Base-by-base conservation (phyloP, 35 echinoderm and acorn worm species). In the Anneissia japonica region DNA sequence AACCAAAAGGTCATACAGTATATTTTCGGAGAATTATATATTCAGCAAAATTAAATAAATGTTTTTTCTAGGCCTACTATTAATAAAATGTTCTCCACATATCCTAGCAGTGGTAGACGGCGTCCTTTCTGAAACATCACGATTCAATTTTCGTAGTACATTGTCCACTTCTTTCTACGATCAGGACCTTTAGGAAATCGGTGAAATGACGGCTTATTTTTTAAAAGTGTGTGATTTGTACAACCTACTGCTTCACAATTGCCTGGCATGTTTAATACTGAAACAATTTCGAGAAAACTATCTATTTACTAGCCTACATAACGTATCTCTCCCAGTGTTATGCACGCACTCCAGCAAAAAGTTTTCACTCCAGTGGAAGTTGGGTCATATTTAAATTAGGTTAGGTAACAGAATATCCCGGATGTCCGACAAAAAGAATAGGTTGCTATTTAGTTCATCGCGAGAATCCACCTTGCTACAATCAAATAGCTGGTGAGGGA, bases 171-270 rank as follows among this genome's bases (percentile, higher is more conserved):
- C 45, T 81, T 88, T 81, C 77, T 38, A 33, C 76, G 86, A 31
- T 81, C 77, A 19, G 31, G 75, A 35, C 31, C 41, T 38, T 36
- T 80, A 35, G 86, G 86, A 81, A 88, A 88, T 80, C 86, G 37
- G 41, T 88, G 76, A 36, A 88, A 88, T 12, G 86, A 88, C n/a
- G 86, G 76, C 73, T 88, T 88, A 30, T 87, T 39, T 88, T n/a
- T 82, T 34, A 81, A 36, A 37, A 82, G 87, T 73, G 87, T 72
- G 36, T 88, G 87, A 74, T 88, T 88, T 82, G 87, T 88, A 73
- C 87, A 88, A 30, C 87, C 78, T 31, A 82, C 87, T 36, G 79
- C 87, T 74, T 88, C 87, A 81, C 86, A 88, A 72, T 88, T 80
- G 0, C 86, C 77, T 6, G 86, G 86, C 75, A 86, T 86, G 76